Conservation (phyloP, 2,797 vertebrate species). For the Sarcoramphus papa region DNA sequence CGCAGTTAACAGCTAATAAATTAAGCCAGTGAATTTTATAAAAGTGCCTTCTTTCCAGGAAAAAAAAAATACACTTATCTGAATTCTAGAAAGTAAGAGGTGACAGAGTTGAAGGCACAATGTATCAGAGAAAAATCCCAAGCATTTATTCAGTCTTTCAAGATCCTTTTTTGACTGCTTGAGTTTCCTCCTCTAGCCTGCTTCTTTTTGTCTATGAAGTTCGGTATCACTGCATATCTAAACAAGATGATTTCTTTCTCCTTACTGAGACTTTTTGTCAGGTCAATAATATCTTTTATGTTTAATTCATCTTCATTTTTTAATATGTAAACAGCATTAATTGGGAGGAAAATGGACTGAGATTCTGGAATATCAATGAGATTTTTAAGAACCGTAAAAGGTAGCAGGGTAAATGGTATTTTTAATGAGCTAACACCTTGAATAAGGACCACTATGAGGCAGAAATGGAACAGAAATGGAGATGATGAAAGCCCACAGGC, state of each 20-base stretch:
- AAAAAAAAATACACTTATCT: background rate
- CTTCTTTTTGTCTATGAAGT: background rate
- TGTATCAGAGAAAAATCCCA: accelerated
- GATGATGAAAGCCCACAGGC: background rate
- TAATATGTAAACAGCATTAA: background rate
- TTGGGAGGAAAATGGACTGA: background rate
- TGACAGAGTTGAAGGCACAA: background rate
- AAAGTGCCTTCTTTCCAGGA: background rate
- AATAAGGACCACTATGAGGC: background rate
- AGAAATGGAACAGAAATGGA: background rate
- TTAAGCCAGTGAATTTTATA: background rate
- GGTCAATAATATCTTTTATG: background rate
- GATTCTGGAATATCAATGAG: background rate
- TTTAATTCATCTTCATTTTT: background rate
- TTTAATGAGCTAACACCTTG: background rate
- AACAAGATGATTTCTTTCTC: background rate
- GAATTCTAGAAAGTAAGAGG: background rate
- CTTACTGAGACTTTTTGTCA: background rate
- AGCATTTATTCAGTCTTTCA: background rate
- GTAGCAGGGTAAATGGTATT: background rate
- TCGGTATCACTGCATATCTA: background rate
- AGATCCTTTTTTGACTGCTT: background rate
- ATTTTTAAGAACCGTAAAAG: background rate
- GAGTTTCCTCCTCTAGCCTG: background rate
- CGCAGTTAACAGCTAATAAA: background rate